Evolutionary conservation across 2,888 invertebrate genomes (phyloP).

Genomic region (Tuberolachnus salignus): DNA sequence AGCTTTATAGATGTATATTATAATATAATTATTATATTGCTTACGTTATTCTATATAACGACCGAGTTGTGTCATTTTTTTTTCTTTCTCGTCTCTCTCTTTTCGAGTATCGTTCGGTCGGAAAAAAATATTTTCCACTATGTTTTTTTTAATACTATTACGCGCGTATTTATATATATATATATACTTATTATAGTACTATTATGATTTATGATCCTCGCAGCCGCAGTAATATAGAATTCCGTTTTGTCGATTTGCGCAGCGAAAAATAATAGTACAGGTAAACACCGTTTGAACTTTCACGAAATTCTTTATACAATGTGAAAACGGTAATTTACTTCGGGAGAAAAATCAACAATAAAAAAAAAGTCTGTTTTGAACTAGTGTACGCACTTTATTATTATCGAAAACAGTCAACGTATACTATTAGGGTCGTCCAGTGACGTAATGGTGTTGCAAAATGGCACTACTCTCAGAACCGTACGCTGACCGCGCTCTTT

Average conservation of each 20-base stretch:
- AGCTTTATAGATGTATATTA: slow-evolving; percentile 16
- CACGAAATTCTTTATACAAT: neutral
- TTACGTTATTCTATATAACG: slow-evolving; percentile 50
- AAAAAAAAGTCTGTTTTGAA: neutral
- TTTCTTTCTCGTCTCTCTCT: too few species aligned
- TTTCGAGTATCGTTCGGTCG: slow-evolving; percentile 24
- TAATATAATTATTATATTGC: slow-evolving; percentile 10
- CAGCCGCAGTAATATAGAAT: slow-evolving; percentile 1
- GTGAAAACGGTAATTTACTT: slow-evolving; percentile 34
- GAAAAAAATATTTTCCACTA: slow-evolving; percentile 33
- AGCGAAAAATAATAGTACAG: neutral
- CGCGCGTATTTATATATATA: neutral
- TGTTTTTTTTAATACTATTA: too few species aligned
- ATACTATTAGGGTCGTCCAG: too few species aligned
- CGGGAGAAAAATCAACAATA: too few species aligned
- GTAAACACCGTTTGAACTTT: slow-evolving; percentile 30
- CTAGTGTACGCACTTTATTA: too few species aligned
- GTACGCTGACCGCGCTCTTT: too few species aligned
- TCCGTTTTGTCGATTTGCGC: slow-evolving; percentile 22
- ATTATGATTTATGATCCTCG: slow-evolving; percentile 46
- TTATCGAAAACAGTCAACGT: too few species aligned
- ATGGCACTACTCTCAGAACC: too few species aligned
- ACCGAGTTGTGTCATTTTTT: slow-evolving; percentile 46
- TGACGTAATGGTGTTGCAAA: too few species aligned
- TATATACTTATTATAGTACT: too few species aligned